Evolutionary conservation across 2,113 vertebrate genomes (phyloP), one percentile per base, ranked within the genome.

Genomic region (Aptenodytes patagonicus): DNA sequence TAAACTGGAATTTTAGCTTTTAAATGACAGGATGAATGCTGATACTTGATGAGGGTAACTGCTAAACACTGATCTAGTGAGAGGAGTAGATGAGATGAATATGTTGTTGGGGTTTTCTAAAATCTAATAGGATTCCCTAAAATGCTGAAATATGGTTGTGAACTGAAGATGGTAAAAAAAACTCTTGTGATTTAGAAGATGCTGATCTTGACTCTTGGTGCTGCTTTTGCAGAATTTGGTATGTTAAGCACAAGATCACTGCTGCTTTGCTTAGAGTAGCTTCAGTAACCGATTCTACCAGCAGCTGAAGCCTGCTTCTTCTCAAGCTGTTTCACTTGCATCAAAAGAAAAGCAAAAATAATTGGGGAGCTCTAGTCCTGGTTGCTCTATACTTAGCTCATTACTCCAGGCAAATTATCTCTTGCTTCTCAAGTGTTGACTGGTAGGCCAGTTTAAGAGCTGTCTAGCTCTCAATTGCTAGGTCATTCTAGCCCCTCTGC

Each of bases 391-490:
- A 65, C 89, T 84, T 87, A 89, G 83, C 57, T 95, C 17, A 28
- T 90, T 93, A 93, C 73, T 91, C n/a, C 84, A 72, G 69, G 83
- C 77, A 78, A 89, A 87, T 93, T 84, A 52, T 22, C 83, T 76
- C 78, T 66, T 66, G 46, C 83, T 90, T 84, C 65, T 60, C 32
- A 24, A 34, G 70, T 68, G 76, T 24, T 85, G 66, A 52, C 60
- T 91, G 49, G 38, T 51, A 78, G 64, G 40, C 78, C 88, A 73
- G 18, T 18, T 92, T 71, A 11, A 71, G 86, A 95, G 51, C 62
- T 93, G 60, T 60, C 68, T 80, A 4, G 51, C 71, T 96, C 79
- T 92, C 47, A 49, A 21, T 31, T 64, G 72, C 52, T 31, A 2
- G 52, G 72, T 29, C 52, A 46, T 61, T 85, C 25, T 24, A 60